These are phyloP conservation scores for Cheilosia grossa DNA, from an alignment of 2,888 invertebrate genomes.

Conservation along the genomic window DNA sequence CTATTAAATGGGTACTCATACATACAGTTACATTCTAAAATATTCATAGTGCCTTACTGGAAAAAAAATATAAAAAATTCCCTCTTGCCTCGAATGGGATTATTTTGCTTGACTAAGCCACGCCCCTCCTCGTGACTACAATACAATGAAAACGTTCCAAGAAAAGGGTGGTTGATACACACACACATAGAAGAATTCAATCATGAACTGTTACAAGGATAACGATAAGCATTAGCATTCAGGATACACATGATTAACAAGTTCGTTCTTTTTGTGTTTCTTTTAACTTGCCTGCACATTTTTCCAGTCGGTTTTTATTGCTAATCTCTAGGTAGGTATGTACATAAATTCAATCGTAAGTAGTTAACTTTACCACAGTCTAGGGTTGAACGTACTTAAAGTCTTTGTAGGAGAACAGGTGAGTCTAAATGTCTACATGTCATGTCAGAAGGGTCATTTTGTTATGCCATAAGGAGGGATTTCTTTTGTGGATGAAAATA, in stretches of 20 bases:
- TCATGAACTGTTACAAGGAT: conserved; percentile 9
- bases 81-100: conserved; percentile 39
- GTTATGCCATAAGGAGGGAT: background rate
- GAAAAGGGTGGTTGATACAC: conserved; percentile 66
- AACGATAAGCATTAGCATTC: conserved; percentile 18
- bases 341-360: background rate
- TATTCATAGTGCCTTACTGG: conserved; percentile 65
- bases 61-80: conserved; percentile 8
- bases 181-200: background rate
- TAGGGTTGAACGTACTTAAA: conserved; percentile 45
- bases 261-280: conserved; percentile 20
- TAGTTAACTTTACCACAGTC: conserved; percentile 45
- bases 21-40: conserved; percentile 68
- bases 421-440: conserved; percentile 55
- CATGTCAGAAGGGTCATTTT: conserved; percentile 37
- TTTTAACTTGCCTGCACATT: conserved; percentile 28
- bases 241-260: conserved; percentile 53
- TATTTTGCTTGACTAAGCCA: conserved; percentile 52
- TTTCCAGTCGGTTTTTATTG: conserved; percentile 23
- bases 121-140: conserved; percentile 53
- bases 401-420: conserved; percentile 57
- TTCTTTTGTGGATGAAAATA: background rate
- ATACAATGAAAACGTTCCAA: conserved; percentile 70
- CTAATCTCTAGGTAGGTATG: background rate
- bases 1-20: conserved; percentile 70